Base-by-base conservation (phyloP, 1,140 invertebrate species). In the Stenopsyche tienmushanensis region DNA sequence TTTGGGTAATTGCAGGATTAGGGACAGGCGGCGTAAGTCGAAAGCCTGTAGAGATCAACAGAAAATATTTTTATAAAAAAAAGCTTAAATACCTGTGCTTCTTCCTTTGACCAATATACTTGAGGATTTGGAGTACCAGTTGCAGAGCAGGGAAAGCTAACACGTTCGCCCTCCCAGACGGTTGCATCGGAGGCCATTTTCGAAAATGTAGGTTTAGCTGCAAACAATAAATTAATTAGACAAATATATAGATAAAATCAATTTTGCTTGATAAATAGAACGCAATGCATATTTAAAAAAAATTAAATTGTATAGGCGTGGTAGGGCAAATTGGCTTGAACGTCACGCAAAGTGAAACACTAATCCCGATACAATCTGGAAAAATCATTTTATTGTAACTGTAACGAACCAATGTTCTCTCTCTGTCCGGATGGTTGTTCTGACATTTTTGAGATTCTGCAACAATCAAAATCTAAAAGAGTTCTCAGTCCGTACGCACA, bases 61-160 rank as follows among this genome's bases (percentile, higher is more conserved):
- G n/a, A n/a, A n/a, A n/a, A n/a, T n/a, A n/a, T n/a, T n/a, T n/a
- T n/a, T n/a, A n/a, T n/a, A n/a, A n/a, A 39, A 39, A 18, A 20
- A 57, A 26, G 41, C 20, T 21, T 52, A 52, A 54, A 50, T 71
- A 81, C 80, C 68, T 80, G 79, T 60, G 77, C 78, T 18, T 79
- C 90, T 74, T 94, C 90, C 72, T 93, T 88, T 49, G 90, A 85
- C 96, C 95, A 96, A 47, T 94, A 85, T 9, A 96, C 88, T 69
- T 91, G 88, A 0, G 94, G 92, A 21, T 84, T 82, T n/a, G 94
- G 94, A 77, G 95, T 92, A 9, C 95, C 96, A 54, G 90, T 90
- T 0, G 94, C 93, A 54, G 87, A 85, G 75, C 96, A 98, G 47
- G 91, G 88, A 74, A 98, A 94, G 66, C 90, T 87, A 0, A 93